phyloP scores from a whole-genome alignment of 2,888 invertebrate genomes.

The Campoplex nolae region DNA sequence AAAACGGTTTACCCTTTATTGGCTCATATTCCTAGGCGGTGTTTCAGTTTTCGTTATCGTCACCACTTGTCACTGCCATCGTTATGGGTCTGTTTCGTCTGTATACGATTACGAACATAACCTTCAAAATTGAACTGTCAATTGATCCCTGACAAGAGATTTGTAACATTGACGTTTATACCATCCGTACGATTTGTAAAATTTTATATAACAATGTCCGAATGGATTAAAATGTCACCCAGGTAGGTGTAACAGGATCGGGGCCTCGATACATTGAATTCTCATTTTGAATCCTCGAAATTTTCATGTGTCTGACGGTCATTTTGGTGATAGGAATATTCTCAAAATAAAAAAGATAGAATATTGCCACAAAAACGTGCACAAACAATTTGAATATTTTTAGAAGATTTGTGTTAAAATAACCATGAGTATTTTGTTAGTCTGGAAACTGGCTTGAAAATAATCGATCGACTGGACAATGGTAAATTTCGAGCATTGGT shows the following conservation, averaged over 20 bases:
- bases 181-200: background rate
- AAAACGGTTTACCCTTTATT: background rate
- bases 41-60: background rate
- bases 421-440: slow-evolving; percentile 67
- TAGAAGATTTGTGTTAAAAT: background rate
- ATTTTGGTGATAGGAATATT: no score
- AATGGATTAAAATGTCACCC: slow-evolving; percentile 66
- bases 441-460: slow-evolving; percentile 75
- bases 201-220: slow-evolving; percentile 40
- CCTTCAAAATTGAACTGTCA: background rate
- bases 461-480: slow-evolving; percentile 76
- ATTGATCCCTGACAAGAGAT: background rate
- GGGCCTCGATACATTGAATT: background rate
- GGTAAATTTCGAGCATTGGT: slow-evolving; percentile 79
- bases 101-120: background rate
- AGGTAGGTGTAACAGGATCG: slow-evolving; percentile 41
- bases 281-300: background rate
- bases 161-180: background rate
- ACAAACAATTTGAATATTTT: background rate
- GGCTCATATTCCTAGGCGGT: no score
- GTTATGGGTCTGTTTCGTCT: background rate
- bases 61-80: background rate
- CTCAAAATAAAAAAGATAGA: no score
- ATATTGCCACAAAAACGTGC: no score
- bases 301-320: background rate